Base-by-base conservation (phyloP, 2,797 vertebrate species). In the Todus mexicanus region DNA sequence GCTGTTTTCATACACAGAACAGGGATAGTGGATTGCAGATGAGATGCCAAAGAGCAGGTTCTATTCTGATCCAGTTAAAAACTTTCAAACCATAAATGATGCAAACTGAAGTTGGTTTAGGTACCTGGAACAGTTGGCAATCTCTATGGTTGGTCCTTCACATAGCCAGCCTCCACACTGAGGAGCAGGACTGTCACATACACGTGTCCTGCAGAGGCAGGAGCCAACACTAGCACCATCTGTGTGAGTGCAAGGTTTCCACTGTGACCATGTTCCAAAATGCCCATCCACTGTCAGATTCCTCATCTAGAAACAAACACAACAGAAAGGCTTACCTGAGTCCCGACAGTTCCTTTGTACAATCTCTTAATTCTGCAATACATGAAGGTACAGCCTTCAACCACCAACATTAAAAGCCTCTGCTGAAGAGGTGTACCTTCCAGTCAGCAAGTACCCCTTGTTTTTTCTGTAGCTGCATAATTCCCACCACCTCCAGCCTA, bases 41-140 rank as follows among this genome's bases (percentile, higher is more conserved):
- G 43, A 66, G 51, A 51, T 79, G 78, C 92, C 35, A 69, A 87
- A 87, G 68, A 8, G 12, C 18, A 51, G 16, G 3, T 29, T 75
- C 33, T 63, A 29, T 27, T 70, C 53, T 60, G 38, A 60, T 38
- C 15, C 68, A 20, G 15, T 68, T 64, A 26, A 77, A 43, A 53
- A 29, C 2, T 4, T 40, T 31, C 12, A 21, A 79, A 66, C 18
- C 15, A 26, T 10, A 51, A 59, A 29, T 0, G 1, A 60, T 4
- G 31, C 12, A 78, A 50, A 14, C 7, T 70, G 60, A 50, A 33
- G 60, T 69, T 53, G 31, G 43, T 35, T 57, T 20, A 40, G 70
- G 12, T 96, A 99, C 99, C 99, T 99, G 96, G 99, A 99, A 84
- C 99, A 99, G 97, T 99, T 99, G 88, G 98, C 97, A 23, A 99